These are phyloP conservation scores for Lordiphosa stackelbergi DNA, from an alignment of 1,140 invertebrate species.

Conservation along the genomic window DNA sequence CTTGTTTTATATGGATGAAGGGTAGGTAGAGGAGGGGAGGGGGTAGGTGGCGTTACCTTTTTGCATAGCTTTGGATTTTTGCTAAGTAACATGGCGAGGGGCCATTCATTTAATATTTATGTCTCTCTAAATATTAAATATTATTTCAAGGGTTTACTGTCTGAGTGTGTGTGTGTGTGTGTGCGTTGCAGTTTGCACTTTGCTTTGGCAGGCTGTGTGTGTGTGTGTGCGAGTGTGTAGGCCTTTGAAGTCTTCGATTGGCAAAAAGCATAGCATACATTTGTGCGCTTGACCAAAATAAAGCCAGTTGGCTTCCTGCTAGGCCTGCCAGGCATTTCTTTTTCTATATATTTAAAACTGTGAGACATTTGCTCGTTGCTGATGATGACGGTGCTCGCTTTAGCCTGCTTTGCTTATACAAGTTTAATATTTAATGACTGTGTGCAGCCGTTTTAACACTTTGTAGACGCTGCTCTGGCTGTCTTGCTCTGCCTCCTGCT, in stretches of 20 bases:
- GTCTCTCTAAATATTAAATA: constrained; percentile 78
- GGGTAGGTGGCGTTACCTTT: constrained; percentile 7
- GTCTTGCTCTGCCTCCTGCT: constrained; percentile 15
- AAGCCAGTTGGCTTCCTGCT: constrained; percentile 40
- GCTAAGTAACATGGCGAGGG: constrained; percentile 27
- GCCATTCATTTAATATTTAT: constrained; percentile 77
- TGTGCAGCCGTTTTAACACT: constrained; percentile 71
- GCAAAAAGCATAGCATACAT: constrained; percentile 63
- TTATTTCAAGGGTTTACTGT: constrained; percentile 76
- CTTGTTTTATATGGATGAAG: constrained; percentile 47
- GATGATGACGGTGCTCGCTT: not conserved
- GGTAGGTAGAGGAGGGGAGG: not conserved
- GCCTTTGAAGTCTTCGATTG: constrained; percentile 54
- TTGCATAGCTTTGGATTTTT: constrained; percentile 14
- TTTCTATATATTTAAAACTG: constrained; percentile 57
- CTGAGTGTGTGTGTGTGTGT: constrained; percentile 26
- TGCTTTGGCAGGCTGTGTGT: constrained; percentile 5
- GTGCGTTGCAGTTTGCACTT: constrained; percentile 21
- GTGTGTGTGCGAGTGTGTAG: constrained; percentile 9
- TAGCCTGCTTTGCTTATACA: constrained; percentile 53
- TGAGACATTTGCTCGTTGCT: constrained; percentile 10
- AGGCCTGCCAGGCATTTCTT: constrained; percentile 30
- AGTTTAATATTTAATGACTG: constrained; percentile 69
- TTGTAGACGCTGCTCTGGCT: constrained; percentile 40
- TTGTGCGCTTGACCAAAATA: constrained; percentile 64